These are phyloP conservation scores for Mya arenaria DNA, from an alignment of 1,140 invertebrate species.

Conservation along the genomic window DNA sequence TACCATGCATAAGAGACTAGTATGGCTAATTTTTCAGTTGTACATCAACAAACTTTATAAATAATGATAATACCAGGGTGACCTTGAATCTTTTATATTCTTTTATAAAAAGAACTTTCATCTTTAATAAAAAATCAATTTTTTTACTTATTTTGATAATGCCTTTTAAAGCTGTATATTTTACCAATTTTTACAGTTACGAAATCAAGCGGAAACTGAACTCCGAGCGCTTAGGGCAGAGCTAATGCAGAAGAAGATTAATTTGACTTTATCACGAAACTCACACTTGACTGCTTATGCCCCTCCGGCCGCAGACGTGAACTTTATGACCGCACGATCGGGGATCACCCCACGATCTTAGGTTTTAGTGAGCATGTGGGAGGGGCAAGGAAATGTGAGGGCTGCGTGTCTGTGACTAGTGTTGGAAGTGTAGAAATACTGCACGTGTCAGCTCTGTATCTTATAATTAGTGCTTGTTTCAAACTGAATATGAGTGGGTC, in stretches of 20 bases:
- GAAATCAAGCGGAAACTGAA: constrained; percentile 83
- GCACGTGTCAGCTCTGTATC: too few relatives aligned
- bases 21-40: too few relatives aligned
- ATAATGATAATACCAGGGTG: constrained; percentile 44
- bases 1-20: too few relatives aligned
- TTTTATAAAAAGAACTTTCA: neutral
- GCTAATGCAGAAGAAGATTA: constrained; percentile 82
- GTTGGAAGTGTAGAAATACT: too few relatives aligned
- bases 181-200: constrained; percentile 82
- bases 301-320: constrained; percentile 53
- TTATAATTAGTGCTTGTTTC: too few relatives aligned
- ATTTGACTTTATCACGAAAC: constrained; percentile 80
- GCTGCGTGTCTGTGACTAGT: too few relatives aligned
- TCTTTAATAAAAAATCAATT: constrained; percentile 2
- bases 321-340: constrained; percentile 45
- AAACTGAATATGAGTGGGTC: too few relatives aligned
- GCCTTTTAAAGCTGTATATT: too few relatives aligned
- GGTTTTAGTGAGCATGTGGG: neutral
- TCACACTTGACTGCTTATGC: constrained; percentile 69
- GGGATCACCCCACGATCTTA: constrained; percentile 49
- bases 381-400: too few relatives aligned
- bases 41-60: too few relatives aligned
- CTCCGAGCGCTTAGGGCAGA: constrained; percentile 81
- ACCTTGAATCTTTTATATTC: constrained; percentile 9
- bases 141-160: neutral